Conservation (phyloP, 1,140 invertebrate species). For the Epicauta chinensis region DNA sequence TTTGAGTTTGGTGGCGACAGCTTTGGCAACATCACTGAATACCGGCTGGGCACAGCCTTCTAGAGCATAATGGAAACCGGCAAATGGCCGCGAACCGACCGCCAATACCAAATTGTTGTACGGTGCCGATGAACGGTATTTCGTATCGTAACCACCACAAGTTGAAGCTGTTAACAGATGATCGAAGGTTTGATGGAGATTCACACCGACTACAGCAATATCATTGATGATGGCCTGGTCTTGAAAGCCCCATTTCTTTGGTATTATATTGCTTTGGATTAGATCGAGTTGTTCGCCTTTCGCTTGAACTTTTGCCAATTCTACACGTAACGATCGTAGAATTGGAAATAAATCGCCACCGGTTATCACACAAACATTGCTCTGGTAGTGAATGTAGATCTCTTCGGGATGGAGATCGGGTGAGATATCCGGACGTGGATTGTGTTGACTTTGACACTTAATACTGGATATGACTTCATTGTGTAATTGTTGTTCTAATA, state of each 20-base stretch:
- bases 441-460: conserved; percentile 73
- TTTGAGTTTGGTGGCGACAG: conserved; percentile 82
- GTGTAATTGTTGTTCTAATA: conserved; percentile 80
- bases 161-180: conserved; percentile 77
- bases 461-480: conserved; percentile 71
- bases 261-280: conserved; percentile 52
- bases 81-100: conserved; percentile 74
- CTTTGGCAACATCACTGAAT: conserved; percentile 80
- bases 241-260: conserved; percentile 81
- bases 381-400: conserved; percentile 72
- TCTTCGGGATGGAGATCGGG: conserved; percentile 64
- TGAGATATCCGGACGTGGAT: conserved; percentile 51
- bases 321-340: conserved; percentile 69
- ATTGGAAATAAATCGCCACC: conserved; percentile 79
- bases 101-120: conserved; percentile 72
- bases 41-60: conserved; percentile 71
- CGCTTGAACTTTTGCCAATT: conserved; percentile 74
- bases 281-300: conserved; percentile 57
- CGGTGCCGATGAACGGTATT: conserved; percentile 66
- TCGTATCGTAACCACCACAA: conserved; percentile 68
- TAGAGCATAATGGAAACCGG: conserved; percentile 83
- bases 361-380: conserved; percentile 71
- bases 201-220: conserved; percentile 68
- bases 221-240: conserved; percentile 72
- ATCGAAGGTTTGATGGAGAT: conserved; percentile 75